Base-by-base conservation (phyloP, 2,797 vertebrate genomes). In the Galagoides demidoff region DNA sequence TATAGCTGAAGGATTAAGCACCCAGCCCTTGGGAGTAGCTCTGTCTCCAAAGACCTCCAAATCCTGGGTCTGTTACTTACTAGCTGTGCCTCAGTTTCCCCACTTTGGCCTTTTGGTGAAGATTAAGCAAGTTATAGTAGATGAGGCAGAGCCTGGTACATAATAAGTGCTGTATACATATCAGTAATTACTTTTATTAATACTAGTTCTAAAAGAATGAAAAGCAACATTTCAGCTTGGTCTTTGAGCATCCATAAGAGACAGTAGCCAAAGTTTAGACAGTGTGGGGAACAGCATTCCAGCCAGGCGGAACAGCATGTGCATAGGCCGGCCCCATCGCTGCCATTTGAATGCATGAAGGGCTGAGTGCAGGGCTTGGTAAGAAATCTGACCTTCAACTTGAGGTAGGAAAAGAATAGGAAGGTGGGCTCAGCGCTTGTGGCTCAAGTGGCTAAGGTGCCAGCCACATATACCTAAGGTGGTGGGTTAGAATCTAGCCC, bases 301-400 rank as follows among this genome's bases (percentile, higher is more conserved):
- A 13, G 77, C 71, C 5, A 7, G 43, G 20, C 55, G 90, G 63
- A 78, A 77, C 20, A 55, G 82, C 49, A 0, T 5, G 27, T 71
- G 63, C 29, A 6, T 20, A 55, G 34, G 3, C 52, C 5, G 0
- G 0, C 29, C 2, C 0, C 6, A 1, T 23, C 3, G 34, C 29
- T 25, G 8, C 27, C 27, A 5, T 12, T 27, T 13, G 6, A 19
- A 29, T 3, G 14, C 59, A 0, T 0, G 7, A 3, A 59, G 57
- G 5, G 31, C 49, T 7, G 25, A 25, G 57, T 2, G 22, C 3
- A 1, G 63, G 70, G 78, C 63, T 55, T 37, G 3, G n/a, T 3
- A 2, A 2, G 43, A 55, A 37, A 49, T 7, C 27, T 3, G 74
- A 16, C 77, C 61, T 43, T 59, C 27, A 1, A 7, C 0, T 17